Evolutionary conservation across 2,888 invertebrate genomes (phyloP), one percentile per base, ranked within the genome.

Genomic region (Erynnis tages): DNA sequence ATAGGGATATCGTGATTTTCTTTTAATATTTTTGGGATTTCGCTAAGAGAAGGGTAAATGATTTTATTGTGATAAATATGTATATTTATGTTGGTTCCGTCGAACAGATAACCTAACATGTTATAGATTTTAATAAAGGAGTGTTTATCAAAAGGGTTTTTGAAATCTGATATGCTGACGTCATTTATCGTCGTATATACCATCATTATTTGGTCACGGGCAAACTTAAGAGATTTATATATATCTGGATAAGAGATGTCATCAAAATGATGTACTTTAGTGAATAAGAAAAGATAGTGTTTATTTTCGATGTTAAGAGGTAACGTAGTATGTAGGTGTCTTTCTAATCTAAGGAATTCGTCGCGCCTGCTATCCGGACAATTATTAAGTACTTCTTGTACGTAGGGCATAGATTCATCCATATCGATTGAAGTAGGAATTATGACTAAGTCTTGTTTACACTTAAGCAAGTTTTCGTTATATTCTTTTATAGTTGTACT

Each of bases 41-140:
- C 43, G 13, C 17, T 30, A 10, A 7, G 19, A 0, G 43, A 19
- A 11, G 43, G 43, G 25, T 35, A 45, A 2, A 46, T 46, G 2
- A 35, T n/a, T n/a, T 41, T 40, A 37, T 66, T 58, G 8, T 54
- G 45, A 30, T 62, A 57, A 5, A 62, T 59, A 5, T 25, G 4
- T 25, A 25, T 25, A n/a, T 7, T 25, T 1, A 65, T 60, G 6
- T 54, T 49, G 1, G 60, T 57, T 21, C 59, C 52, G 38, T 62
- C 14, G 10, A 61, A 63, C 4, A 60, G 19, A 25, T 35, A 56
- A 0, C 5, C 1, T 1, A 60, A 1, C 5, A 63, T 61, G 23
- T 55, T 57, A 23, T 59, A 58, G 2, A 60, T 49, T 59, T 62
- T 60, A 1, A 34, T 52, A 21, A 45, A 60, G 3, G 45, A 49